A percentile compares a stretch with the other conserved stretches of the same genome.
Conservation (phyloP, 2,797 vertebrate species). For the Pangasius djambal region DNA sequence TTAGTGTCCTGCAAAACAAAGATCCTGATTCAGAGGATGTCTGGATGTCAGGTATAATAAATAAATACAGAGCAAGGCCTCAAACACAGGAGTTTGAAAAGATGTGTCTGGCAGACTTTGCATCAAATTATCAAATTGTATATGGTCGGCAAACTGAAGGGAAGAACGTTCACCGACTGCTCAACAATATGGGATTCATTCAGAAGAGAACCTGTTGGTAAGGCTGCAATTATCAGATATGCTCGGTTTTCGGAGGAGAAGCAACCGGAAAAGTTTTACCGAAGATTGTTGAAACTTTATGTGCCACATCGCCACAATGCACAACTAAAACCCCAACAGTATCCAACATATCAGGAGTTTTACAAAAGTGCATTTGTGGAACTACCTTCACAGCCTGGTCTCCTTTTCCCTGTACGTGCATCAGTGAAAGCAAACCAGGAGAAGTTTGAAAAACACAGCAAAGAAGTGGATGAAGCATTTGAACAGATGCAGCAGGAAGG, state of each 20-base stretch:
- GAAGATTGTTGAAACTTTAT: slow-evolving; percentile 44
- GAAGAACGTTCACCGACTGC: neutral
- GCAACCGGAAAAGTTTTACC: slow-evolving; percentile 29
- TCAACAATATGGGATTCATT: neutral
- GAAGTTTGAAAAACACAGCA: neutral
- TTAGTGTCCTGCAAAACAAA: neutral
- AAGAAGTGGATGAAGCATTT: neutral
- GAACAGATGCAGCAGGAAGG: neutral
- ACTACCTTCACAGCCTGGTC: neutral
- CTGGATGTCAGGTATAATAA: neutral
- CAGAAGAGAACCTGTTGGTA: neutral
- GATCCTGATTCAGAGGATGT: neutral
- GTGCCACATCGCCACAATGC: slow-evolving; percentile 10
- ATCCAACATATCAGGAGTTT: neutral
- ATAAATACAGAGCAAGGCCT: neutral
- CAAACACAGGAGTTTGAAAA: neutral
- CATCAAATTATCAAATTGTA: neutral
- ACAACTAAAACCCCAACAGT: neutral
- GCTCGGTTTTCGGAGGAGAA: slow-evolving; percentile 40
- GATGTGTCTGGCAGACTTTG: neutral
- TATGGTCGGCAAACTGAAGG: neutral
- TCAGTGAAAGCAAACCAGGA: neutral
- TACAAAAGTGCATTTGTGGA: neutral
- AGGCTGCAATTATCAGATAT: slow-evolving; percentile 8
- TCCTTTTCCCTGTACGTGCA: neutral